These are phyloP conservation scores for Pristionchus mayeri DNA, from an alignment of 2,888 invertebrate species.

Conservation along the genomic window DNA sequence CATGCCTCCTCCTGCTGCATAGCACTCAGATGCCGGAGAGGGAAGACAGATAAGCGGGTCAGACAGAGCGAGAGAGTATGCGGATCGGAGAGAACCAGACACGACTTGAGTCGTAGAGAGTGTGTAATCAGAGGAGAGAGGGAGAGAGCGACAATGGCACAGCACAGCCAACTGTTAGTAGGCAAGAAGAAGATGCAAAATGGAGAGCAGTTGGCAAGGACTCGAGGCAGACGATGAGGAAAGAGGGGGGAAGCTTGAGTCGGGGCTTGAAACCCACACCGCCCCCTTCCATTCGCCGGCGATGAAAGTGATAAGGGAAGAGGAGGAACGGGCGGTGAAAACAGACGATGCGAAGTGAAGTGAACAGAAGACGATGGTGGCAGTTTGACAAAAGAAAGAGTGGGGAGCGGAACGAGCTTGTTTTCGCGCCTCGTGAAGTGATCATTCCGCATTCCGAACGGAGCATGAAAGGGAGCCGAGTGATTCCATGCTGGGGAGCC, in stretches of 20 bases:
- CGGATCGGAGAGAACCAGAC: constrained; percentile 32
- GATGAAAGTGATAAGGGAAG: constrained; percentile 34
- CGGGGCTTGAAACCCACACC: constrained; percentile 19
- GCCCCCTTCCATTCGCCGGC: background rate
- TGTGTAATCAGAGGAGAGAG: constrained; percentile 24
- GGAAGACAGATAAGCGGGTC: background rate
- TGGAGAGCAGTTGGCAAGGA: constrained; percentile 42
- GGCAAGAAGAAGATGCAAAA: constrained; percentile 10
- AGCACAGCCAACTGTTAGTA: constrained; percentile 23
- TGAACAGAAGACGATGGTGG: background rate
- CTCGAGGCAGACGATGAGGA: background rate
- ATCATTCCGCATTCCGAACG: background rate
- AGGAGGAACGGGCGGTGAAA: background rate
- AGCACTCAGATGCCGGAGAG: constrained; percentile 4
- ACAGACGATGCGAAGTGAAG: background rate
- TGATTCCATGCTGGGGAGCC: too few species aligned
- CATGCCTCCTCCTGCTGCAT: background rate
- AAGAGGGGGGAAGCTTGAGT: background rate
- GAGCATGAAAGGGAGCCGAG: background rate
- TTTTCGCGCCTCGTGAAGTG: constrained; percentile 11
- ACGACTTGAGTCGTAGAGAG: background rate
- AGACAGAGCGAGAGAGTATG: constrained; percentile 15
- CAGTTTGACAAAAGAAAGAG: background rate
- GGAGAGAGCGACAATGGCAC: constrained; percentile 36
- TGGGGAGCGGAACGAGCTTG: constrained; percentile 14